Evolutionary conservation across 2,113 vertebrate genomes (phyloP).

Genomic region (Gorsachius goisagi): DNA sequence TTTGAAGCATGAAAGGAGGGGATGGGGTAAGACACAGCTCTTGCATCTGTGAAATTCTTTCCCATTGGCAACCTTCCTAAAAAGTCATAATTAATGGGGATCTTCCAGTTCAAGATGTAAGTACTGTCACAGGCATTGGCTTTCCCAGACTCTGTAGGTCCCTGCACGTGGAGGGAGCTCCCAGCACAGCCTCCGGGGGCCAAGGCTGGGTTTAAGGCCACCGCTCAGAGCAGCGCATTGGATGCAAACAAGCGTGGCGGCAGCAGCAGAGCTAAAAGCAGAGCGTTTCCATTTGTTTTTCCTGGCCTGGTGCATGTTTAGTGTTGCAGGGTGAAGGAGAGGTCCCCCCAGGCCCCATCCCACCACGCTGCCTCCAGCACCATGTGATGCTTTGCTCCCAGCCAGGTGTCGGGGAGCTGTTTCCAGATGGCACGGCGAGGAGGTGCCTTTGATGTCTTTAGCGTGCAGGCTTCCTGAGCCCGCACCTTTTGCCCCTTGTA

Average conservation of each 20-base stretch:
- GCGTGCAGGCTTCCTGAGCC: background rate
- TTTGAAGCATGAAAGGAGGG: background rate
- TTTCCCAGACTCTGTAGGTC: background rate
- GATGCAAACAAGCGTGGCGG: rapidly evolving
- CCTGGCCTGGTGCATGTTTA: background rate
- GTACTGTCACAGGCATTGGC: background rate
- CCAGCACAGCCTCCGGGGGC: background rate
- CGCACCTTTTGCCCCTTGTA: background rate
- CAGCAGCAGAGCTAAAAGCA: background rate
- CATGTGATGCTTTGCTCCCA: background rate
- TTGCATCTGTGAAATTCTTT: conserved; percentile 3
- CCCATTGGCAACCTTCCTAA: background rate
- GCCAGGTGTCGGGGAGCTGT: background rate
- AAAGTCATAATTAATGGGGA: background rate
- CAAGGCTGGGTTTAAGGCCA: background rate
- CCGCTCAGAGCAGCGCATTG: background rate
- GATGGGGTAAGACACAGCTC: background rate
- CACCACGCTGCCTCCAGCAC: rapidly evolving
- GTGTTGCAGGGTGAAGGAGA: background rate
- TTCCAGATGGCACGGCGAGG: rapidly evolving
- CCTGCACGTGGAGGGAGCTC: background rate
- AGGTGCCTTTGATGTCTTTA: rapidly evolving
- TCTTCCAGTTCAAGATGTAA: background rate
- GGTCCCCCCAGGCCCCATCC: background rate
- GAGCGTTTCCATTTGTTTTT: background rate